Evolutionary conservation across 92 coral and sea anemone species (phyloP), one percentile per base, ranked within the genome.

Genomic region (Umimayanthus chanpuru): DNA sequence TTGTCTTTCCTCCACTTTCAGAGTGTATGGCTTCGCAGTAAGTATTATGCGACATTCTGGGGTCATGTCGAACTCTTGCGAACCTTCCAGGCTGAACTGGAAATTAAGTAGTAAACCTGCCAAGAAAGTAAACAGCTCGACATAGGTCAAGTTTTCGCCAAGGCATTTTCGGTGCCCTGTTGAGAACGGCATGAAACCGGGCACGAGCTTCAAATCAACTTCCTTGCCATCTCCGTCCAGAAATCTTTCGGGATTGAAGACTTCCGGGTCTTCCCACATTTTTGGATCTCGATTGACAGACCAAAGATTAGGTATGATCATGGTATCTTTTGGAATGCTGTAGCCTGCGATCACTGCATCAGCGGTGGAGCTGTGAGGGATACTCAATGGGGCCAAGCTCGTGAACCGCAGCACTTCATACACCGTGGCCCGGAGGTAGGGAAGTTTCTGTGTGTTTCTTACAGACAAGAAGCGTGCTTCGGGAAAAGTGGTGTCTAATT

Each of bases 181-280:
- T 5, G 90, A 88, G 56, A 79, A 88, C 11, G 90, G 90, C 21
- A 80, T 25, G 39, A 79, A 88, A 71, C 86, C 80, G 68, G 68
- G 68, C 68, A 61, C 26, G 26, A 20, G 68, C 2, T 21, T 61
- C 8, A 23, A 2, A 23, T 61, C 68, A 61, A 61, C 20, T 26
- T 9, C 68, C n/a, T 9, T 7, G 4, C 68, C 88, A 5, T 77
- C 50, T 76, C 78, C 91, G 80, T 93, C 92, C 76, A 93, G 89
- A 75, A 93, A 93, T 56, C 96, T 94, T 26, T 53, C 64, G 20
- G 96, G 96, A 20, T 89, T 64, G 71, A 93, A 93, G 12, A 89
- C 88, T 4, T 91, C 91, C n/a, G 96, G 96, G 72, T 93, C 89
- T 83, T 89, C 82, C 91, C 92, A 93, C 68, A 50, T 41, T 20